Percentiles rank a stretch among this genome's conserved stretches.
Conservation (phyloP, 1,140 invertebrate species). For the Ceratitis capitata region DNA sequence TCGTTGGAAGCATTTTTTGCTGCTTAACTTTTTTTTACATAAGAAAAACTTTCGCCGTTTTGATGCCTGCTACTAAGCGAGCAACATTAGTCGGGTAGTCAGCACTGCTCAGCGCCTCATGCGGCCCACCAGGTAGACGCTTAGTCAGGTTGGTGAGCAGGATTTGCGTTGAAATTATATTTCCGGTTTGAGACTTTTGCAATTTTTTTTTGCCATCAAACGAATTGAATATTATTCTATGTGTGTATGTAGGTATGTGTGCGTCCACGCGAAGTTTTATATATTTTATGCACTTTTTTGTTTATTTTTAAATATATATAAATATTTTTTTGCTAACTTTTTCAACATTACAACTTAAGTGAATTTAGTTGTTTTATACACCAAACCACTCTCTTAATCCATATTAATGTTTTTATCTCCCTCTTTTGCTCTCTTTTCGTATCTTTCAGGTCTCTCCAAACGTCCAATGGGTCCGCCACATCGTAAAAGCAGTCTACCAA, state of each 20-base stretch:
- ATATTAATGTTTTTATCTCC: no score
- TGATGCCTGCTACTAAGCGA: no score
- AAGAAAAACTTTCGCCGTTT: no score
- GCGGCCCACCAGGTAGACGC: no score
- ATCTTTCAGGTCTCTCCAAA: constrained; percentile 59
- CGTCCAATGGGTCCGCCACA: constrained; percentile 62
- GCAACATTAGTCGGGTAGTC: not conserved
- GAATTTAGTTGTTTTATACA: not conserved
- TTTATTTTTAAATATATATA: not conserved
- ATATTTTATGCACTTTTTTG: not conserved
- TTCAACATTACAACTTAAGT: no score
- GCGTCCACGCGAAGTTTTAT: not conserved
- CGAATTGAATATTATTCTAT: no score
- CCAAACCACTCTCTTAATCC: not conserved
- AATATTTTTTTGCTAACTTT: not conserved
- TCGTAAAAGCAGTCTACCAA: constrained; percentile 66
- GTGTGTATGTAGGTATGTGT: not conserved
- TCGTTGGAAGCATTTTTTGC: not conserved
- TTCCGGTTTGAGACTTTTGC: constrained; percentile 16
- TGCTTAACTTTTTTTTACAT: not conserved
- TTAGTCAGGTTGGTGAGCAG: no score
- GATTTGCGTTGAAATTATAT: not conserved
- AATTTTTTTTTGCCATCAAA: not conserved
- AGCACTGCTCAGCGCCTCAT: not conserved
- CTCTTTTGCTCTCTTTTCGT: not conserved